Conservation (phyloP, 1,140 invertebrate species). For the Psix sp. region DNA sequence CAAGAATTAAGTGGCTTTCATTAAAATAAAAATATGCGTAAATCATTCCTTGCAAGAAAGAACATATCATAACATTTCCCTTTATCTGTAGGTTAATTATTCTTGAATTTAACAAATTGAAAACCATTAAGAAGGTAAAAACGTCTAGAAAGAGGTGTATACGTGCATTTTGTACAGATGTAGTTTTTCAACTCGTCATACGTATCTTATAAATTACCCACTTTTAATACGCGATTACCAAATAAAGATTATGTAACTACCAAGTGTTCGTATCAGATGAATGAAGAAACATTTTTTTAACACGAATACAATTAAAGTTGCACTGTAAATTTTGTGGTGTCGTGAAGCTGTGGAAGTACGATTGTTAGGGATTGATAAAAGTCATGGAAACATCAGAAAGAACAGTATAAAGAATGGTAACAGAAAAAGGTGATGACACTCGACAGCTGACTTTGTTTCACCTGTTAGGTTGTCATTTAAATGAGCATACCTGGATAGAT, state of each 20-base stretch:
- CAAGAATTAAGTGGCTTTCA: too few relatives aligned
- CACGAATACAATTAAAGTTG: slow-evolving; percentile 47
- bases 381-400: slow-evolving; percentile 48
- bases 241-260: slow-evolving; percentile 47
- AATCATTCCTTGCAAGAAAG: too few relatives aligned
- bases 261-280: slow-evolving; percentile 23
- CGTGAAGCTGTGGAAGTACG: slow-evolving; percentile 33
- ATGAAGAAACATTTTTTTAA: slow-evolving; percentile 28
- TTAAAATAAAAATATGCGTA: too few relatives aligned
- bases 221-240: slow-evolving; percentile 28
- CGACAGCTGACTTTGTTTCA: slow-evolving; percentile 53
- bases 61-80: too few relatives aligned
- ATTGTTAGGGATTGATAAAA: slow-evolving; percentile 57
- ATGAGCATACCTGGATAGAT: slow-evolving; percentile 24
- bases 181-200: slow-evolving; percentile 35
- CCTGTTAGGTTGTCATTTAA: slow-evolving; percentile 37
- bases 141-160: slow-evolving; percentile 2
- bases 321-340: slow-evolving; percentile 28
- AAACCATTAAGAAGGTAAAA: slow-evolving; percentile 24
- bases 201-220: slow-evolving; percentile 23
- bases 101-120: slow-evolving; percentile 23
- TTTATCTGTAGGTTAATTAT: too few relatives aligned
- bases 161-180: slow-evolving; percentile 1
- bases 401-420: slow-evolving; percentile 40
- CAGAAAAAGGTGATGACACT: slow-evolving; percentile 46